Percentiles rank a stretch among this genome's conserved stretches.
These are phyloP conservation scores for Aegithalos caudatus DNA, from an alignment of 2,113 vertebrate genomes.

Conservation along the genomic window DNA sequence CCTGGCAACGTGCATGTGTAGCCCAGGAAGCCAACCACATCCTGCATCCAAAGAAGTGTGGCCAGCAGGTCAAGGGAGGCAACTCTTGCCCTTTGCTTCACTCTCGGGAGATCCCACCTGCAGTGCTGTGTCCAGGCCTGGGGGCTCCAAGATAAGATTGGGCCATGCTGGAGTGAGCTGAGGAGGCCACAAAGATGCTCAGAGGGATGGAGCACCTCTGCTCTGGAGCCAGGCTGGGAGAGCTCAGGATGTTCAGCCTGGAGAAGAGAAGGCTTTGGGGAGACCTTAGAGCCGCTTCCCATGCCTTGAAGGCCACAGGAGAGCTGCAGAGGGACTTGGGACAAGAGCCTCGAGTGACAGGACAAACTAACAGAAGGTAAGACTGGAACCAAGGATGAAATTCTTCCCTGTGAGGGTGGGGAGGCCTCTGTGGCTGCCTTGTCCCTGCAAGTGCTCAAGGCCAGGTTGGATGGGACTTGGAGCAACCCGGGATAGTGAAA, in stretches of 20 bases:
- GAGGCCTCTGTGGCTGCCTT: background rate
- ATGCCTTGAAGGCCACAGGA: background rate
- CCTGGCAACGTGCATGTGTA: rapidly evolving
- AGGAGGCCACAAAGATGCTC: background rate
- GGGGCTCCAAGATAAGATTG: background rate
- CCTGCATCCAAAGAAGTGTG: background rate
- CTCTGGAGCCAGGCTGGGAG: background rate
- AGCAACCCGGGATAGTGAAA: background rate
- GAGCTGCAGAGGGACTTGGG: background rate
- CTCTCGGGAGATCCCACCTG: background rate
- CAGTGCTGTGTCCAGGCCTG: background rate
- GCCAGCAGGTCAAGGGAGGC: background rate
- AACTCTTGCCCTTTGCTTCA: background rate
- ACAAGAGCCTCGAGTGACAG: background rate
- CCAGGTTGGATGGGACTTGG: rapidly evolving
- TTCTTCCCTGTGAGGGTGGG: rapidly evolving
- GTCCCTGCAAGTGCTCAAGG: background rate
- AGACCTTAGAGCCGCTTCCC: background rate
- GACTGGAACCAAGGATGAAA: background rate
- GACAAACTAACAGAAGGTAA: background rate
- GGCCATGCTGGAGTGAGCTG: background rate
- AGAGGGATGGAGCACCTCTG: background rate
- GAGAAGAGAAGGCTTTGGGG: background rate
- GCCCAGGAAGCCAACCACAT: background rate
- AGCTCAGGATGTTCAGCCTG: background rate